Evolutionary conservation across 53 echinoderm and acorn worm genomes (phyloP), one percentile per base, ranked within the genome.

Genomic region (Astropecten irregularis): DNA sequence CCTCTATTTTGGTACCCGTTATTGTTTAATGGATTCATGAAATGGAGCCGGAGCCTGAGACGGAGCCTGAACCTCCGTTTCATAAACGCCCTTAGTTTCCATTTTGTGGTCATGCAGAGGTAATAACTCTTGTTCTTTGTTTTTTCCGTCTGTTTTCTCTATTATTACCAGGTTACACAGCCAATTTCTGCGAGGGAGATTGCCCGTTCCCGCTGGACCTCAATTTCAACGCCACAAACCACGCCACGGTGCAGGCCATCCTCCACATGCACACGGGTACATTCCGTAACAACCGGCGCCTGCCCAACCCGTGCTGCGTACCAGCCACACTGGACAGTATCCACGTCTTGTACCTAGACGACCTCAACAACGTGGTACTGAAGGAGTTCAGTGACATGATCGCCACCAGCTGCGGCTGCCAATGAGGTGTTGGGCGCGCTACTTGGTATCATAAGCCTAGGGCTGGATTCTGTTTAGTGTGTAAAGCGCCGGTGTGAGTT

Each of bases 221-320:
- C 26, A 82, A 92, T 44, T 97, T 97, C 84, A 97, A 97, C 90
- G 97, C 93, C 50, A 97, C 97, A 14, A 97, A 97, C 86, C 94
- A 94, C 85, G 97, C 97, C 56, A 92, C 92, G 32, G 97, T 97
- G 14, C 94, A 94, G 47, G 92, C 90, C 0, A 94, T 97, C 48
- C 70, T 93, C 0, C 90, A 91, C 82, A 76, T 88, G 54, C 76
- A 60, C 50, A 72, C 60, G 73, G 85, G 73, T 18, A 70, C 73
- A 9, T 59, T 37, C 36, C 86, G 87, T 0, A 88, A 89, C 68
- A 73, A 58, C 38, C 54, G 89, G 25, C 65, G 89, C 9, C 68
- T 74, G 28, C 90, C 94, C 2, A 94, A 84, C 39, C 90, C 92
- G 40, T 97, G 94, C 53, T 97, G 96, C 64, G 96, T 96, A 14